Conservation (phyloP, 2,113 vertebrate species). For the Dermatemys mawii region DNA sequence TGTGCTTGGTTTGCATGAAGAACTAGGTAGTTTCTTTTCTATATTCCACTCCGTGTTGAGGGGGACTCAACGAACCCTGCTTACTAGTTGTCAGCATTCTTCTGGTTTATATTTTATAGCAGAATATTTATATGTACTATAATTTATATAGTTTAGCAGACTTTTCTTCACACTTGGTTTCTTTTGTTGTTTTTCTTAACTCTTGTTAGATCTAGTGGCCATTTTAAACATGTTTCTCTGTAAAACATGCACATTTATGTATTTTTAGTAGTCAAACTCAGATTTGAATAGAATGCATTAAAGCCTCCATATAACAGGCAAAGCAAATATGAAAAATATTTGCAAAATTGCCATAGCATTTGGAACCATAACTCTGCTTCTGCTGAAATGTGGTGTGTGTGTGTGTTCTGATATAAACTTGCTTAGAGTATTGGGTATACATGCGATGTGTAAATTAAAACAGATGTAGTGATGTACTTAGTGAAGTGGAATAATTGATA, state of each 20-base stretch:
- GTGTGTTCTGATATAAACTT: background rate
- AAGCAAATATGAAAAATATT: slow-evolving; percentile 14
- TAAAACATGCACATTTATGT: background rate
- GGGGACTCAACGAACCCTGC: background rate
- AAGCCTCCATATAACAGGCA: background rate
- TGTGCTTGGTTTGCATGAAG: background rate
- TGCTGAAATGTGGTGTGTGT: background rate
- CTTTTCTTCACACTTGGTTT: background rate
- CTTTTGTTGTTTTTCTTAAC: background rate
- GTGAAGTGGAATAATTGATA: background rate
- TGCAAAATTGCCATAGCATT: background rate
- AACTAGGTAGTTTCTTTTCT: background rate
- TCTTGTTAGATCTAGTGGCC: background rate
- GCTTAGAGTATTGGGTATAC: background rate
- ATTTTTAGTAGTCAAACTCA: background rate
- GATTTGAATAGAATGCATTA: background rate
- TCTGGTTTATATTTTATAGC: background rate
- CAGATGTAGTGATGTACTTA: background rate
- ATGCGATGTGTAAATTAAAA: background rate
- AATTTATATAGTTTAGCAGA: background rate
- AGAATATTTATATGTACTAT: no score
- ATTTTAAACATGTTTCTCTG: background rate
- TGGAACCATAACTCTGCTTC: background rate
- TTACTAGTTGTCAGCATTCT: background rate
- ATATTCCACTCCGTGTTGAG: accelerated